phyloP scores from a whole-genome alignment of 64 coral and sea anemone species.

The Cladopsammia gracilis region DNA sequence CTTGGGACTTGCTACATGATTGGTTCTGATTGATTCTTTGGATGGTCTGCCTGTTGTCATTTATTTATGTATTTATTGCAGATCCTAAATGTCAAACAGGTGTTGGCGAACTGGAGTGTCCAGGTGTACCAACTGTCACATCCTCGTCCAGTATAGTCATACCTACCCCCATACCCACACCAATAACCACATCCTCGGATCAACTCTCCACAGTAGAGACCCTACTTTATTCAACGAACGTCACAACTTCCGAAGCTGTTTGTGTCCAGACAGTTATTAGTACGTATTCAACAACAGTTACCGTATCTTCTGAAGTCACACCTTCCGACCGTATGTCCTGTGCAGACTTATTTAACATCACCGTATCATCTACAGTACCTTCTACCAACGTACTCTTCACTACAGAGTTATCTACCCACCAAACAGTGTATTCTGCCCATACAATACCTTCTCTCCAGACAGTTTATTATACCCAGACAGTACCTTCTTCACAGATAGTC shows the following conservation, averaged over 20 bases:
- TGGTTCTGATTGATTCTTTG: too few relatives aligned
- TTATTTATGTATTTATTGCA: not conserved
- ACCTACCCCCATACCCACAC: not conserved
- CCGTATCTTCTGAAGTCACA: not conserved
- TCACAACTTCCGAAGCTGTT: not conserved
- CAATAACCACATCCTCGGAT: not conserved
- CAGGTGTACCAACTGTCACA: not conserved
- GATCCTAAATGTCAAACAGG: not conserved
- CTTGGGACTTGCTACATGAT: too few relatives aligned
- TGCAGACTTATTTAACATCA: not conserved
- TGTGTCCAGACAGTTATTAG: not conserved
- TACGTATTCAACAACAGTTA: not conserved
- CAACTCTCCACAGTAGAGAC: not conserved
- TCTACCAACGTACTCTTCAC: not conserved
- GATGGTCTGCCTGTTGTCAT: too few relatives aligned
- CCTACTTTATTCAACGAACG: not conserved
- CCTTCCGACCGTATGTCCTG: not conserved
- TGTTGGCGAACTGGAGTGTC: not conserved
- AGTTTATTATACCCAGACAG: too few relatives aligned
- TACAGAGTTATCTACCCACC: too few relatives aligned
- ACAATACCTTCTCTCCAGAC: too few relatives aligned
- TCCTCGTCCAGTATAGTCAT: not conserved
- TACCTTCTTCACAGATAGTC: too few relatives aligned
- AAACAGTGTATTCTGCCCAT: too few relatives aligned
- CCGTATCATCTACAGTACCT: not conserved